Conservation (phyloP, 1,140 invertebrate genomes). For the Rhagoletis zephyria region DNA sequence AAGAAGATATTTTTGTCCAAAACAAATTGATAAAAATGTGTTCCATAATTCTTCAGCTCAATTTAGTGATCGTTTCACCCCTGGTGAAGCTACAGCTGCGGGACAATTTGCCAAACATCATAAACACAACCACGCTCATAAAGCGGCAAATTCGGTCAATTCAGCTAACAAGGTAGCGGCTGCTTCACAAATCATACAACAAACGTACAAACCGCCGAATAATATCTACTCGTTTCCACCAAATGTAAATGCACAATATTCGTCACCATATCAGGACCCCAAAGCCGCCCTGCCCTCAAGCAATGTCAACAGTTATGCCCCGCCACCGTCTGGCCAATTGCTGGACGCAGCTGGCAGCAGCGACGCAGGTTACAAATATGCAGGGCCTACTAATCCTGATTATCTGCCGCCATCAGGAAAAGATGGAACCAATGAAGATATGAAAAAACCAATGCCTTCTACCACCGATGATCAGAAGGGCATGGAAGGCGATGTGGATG, state of each 20-base stretch:
- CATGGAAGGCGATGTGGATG: slow-evolving; percentile 46
- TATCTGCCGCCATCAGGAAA: slow-evolving; percentile 50
- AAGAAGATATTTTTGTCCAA: too few species aligned
- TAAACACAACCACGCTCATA: slow-evolving; percentile 60
- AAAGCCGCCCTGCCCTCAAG: slow-evolving; percentile 63
- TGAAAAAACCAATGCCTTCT: slow-evolving; percentile 27
- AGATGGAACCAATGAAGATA: not conserved
- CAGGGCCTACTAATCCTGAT: slow-evolving; percentile 60
- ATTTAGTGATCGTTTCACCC: slow-evolving; percentile 66
- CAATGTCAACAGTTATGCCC: slow-evolving; percentile 65
- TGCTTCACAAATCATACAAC: slow-evolving; percentile 61
- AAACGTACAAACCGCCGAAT: slow-evolving; percentile 63
- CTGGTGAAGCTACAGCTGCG: slow-evolving; percentile 66
- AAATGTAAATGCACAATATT: slow-evolving; percentile 65
- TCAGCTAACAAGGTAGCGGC: slow-evolving; percentile 57
- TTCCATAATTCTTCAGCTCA: slow-evolving; percentile 54
- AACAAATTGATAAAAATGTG: not conserved
- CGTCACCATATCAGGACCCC: slow-evolving; percentile 63
- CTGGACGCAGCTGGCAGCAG: slow-evolving; percentile 46
- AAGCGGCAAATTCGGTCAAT: slow-evolving; percentile 54
- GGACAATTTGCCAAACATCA: slow-evolving; percentile 59
- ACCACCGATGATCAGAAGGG: slow-evolving; percentile 60
- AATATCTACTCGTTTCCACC: slow-evolving; percentile 70
- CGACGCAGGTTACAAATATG: slow-evolving; percentile 61
- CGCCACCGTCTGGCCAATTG: slow-evolving; percentile 65